Conservation (phyloP, 1,140 invertebrate species). For the Eriosoma lanigerum region DNA sequence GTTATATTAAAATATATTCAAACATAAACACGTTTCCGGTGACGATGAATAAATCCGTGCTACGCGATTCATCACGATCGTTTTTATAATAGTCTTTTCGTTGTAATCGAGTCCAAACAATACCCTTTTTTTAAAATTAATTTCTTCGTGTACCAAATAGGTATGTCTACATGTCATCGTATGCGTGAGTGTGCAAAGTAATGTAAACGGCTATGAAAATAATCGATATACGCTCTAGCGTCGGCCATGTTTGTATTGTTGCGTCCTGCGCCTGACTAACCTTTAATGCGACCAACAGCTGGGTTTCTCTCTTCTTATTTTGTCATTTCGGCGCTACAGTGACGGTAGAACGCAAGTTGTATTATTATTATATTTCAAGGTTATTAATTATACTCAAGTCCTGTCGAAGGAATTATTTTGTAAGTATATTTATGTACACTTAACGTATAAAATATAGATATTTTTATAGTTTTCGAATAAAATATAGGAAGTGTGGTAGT, state of each 20-base stretch:
- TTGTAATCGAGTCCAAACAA: not conserved
- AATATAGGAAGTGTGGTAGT: too few relatives aligned
- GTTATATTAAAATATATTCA: too few relatives aligned
- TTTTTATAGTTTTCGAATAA: too few relatives aligned
- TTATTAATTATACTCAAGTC: not conserved
- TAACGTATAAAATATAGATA: too few relatives aligned
- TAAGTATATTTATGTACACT: not conserved
- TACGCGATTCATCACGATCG: not conserved
- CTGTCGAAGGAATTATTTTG: not conserved
- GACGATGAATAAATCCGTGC: too few relatives aligned
- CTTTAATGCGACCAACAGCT: constrained; percentile 36
- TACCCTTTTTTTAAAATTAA: constrained; percentile 6
- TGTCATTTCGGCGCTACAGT: constrained; percentile 1
- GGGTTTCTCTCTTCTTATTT: not conserved
- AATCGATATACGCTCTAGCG: constrained; percentile 41
- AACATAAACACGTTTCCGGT: too few relatives aligned
- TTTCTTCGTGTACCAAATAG: not conserved
- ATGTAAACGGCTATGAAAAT: not conserved
- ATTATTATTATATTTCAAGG: not conserved
- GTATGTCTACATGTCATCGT: not conserved
- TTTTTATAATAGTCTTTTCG: too few relatives aligned
- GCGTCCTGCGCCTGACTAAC: constrained; percentile 51
- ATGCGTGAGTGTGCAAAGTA: not conserved
- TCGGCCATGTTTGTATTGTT: constrained; percentile 50
- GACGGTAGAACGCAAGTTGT: not conserved